These are phyloP conservation scores for Drosophila sp. DNA, from an alignment of 1,140 invertebrate genomes.

Conservation along the genomic window DNA sequence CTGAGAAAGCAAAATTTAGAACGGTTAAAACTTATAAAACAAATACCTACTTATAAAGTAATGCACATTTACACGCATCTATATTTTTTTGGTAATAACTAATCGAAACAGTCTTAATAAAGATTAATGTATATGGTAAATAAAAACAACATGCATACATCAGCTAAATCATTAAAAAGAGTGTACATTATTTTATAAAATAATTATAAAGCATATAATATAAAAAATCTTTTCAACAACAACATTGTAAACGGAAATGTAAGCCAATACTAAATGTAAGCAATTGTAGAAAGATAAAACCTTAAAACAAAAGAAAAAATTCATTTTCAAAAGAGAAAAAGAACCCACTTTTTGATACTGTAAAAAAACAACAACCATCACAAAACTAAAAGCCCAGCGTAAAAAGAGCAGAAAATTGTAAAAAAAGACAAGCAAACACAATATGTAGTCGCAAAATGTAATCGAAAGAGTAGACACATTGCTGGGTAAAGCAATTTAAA, in stretches of 20 bases:
- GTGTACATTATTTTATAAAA: conserved; percentile 61
- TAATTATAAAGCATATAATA: conserved; percentile 27
- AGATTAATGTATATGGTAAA: conserved; percentile 48
- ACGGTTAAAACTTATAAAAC: conserved; percentile 51
- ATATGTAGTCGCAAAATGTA: conserved; percentile 22
- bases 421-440: conserved; percentile 23
- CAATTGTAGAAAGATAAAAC: conserved; percentile 37
- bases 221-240: conserved; percentile 12
- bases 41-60: conserved; percentile 40
- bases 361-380: conserved; percentile 25
- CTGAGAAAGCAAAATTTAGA: conserved; percentile 56
- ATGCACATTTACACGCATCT: conserved; percentile 44
- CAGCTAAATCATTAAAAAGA: conserved; percentile 15
- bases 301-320: conserved; percentile 42
- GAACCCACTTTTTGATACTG: conserved; percentile 65
- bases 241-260: background rate
- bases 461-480: no score
- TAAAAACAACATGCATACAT: conserved; percentile 26
- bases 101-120: conserved; percentile 50
- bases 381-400: conserved; percentile 58
- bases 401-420: conserved; percentile 40
- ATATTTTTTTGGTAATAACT: conserved; percentile 77
- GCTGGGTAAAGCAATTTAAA: no score
- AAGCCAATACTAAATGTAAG: conserved; percentile 64
- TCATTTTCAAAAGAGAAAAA: conserved; percentile 49